Conservation (phyloP, 2,797 vertebrate species). For the Sparidentex hasta region DNA sequence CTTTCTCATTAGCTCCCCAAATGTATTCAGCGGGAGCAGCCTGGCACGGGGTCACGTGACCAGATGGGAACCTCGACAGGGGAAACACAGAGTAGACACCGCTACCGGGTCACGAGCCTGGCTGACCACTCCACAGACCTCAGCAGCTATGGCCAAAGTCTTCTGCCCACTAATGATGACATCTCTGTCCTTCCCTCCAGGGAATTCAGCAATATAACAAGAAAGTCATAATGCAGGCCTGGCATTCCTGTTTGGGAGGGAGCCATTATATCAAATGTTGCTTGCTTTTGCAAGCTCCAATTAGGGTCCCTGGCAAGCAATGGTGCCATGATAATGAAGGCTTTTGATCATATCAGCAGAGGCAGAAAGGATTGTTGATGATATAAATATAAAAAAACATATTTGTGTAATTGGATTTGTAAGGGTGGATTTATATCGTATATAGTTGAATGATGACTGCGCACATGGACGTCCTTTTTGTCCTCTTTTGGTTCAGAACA, state of each 20-base stretch:
- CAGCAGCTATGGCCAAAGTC: constrained; percentile 57
- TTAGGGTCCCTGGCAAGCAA: constrained; percentile 67
- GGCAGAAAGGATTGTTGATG: constrained; percentile 50
- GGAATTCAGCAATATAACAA: constrained; percentile 70
- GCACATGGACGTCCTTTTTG: neutral
- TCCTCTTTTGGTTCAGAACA: constrained; percentile 11
- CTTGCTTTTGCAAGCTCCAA: constrained; percentile 73
- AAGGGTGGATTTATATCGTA: constrained; percentile 17
- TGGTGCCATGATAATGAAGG: constrained; percentile 70
- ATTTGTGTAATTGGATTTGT: constrained; percentile 54
- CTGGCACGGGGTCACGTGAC: constrained; percentile 58
- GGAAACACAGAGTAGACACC: constrained; percentile 60
- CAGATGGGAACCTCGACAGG: constrained; percentile 58
- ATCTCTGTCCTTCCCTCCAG: constrained; percentile 69
- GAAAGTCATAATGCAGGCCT: constrained; percentile 60
- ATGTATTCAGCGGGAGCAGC: constrained; percentile 70
- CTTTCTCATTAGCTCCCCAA: constrained; percentile 79
- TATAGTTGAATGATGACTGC: constrained; percentile 35
- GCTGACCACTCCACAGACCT: constrained; percentile 69
- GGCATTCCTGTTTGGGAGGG: constrained; percentile 67
- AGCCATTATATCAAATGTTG: constrained; percentile 76
- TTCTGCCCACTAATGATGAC: constrained; percentile 80
- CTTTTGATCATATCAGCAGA: constrained; percentile 72
- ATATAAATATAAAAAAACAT: constrained; percentile 25
- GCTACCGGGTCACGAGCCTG: constrained; percentile 49